Evolutionary conservation across 2,888 invertebrate genomes (phyloP), one percentile per base, ranked within the genome.

Genomic region (Desoria tigrina): DNA sequence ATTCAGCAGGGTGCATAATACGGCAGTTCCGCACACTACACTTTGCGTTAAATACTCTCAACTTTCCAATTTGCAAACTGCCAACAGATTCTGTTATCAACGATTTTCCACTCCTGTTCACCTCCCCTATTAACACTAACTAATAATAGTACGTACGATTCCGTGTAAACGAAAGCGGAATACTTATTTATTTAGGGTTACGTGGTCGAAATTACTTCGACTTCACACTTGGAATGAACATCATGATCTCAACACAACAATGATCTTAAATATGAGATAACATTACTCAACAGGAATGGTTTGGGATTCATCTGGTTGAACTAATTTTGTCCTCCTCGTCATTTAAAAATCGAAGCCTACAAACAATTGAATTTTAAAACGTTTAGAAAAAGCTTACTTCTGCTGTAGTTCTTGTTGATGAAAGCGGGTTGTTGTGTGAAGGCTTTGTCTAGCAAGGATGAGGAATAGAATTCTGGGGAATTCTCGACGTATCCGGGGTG

Each of bases 391-490:
- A 9, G 16, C 71, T 71, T 71, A 88, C 88, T 86, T 85, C 88
- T 84, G 65, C 86, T 84, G 80, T 88, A 89, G 78, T 84, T 86
- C 82, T 89, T 89, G 79, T 85, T 85, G 79, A 87, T 87, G 70
- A 85, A 83, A 77, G 84, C 86, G 59, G 78, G 78, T 42, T 89
- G 71, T 51, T 71, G 74, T n/a, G n/a, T n/a, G 88, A 88, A 79
- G 85, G 79, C 64, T 80, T 81, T 69, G 72, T 74, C 69, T 73
- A 75, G 66, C 65, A 74, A 68, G 81, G 84, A 83, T 77, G 87
- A 85, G 76, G 87, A 84, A 80, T 90, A 90, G 81, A 90, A 90
- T 81, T 90, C 87, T 3, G 86, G 85, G 54, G 86, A 88, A 81
- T 82, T 87, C 80, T 87, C 90, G 80, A 84, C 84, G 74, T 79